Conservation (phyloP, 2,113 vertebrate genomes). For the Terrapene triunguis region DNA sequence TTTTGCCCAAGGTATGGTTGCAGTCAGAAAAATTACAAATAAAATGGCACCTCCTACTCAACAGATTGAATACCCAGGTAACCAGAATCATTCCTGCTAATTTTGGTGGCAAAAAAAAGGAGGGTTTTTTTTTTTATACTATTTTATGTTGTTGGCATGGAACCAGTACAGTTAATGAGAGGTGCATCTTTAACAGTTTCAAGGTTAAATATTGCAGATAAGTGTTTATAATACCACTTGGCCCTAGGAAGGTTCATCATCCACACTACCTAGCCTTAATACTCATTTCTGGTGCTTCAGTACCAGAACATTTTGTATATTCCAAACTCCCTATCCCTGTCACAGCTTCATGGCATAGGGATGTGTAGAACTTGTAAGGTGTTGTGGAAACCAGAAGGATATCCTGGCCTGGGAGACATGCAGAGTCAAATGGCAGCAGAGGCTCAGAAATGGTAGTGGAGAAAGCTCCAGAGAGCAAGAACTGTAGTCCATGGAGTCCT, state of each 20-base stretch:
- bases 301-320: neutral
- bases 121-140: no score
- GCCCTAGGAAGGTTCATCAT: neutral
- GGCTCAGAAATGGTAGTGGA: neutral
- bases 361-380: neutral
- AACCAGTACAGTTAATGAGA: neutral
- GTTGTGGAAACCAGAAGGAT: neutral
- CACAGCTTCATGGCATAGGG: neutral
- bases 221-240: neutral
- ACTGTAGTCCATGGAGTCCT: neutral
- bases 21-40: neutral
- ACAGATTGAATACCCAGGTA: neutral
- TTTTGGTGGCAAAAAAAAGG: neutral
- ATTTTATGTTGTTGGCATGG: neutral
- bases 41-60: neutral
- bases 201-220: neutral
- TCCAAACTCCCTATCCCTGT: neutral
- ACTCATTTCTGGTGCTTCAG: neutral
- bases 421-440: neutral
- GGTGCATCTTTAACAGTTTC: neutral
- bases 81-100: neutral
- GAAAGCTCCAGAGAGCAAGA: neutral
- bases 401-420: neutral
- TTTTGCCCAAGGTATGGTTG: neutral
- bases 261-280: neutral